Evolutionary conservation across 1,140 invertebrate genomes (phyloP), one percentile per base, ranked within the genome.

Genomic region (Drosophila santomea): DNA sequence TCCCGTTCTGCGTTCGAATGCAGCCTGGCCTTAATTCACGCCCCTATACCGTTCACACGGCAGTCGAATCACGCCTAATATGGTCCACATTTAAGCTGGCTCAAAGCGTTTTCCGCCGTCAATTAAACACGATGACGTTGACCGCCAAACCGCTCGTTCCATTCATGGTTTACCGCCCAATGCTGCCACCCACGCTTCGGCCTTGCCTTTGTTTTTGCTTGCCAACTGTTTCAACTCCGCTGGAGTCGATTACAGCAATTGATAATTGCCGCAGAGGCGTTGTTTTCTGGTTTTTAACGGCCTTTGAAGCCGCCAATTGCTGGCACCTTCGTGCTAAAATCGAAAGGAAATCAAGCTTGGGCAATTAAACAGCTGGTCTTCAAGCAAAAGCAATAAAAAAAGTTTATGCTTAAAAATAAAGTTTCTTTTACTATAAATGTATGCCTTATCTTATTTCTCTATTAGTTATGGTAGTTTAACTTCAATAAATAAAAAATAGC

Each of bases 21-120:
- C 82, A 78, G 47, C 35, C 52, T 78, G 62, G 81, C 83, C 83
- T 89, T 88, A 88, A 83, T 83, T 83, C 67, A 83, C 83, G 84
- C 83, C 83, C 81, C 60, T 88, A 60, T 74, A 47, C 51, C 51
- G 36, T 59, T 58, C 45, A 48, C 75, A 68, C 82, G 74, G 78
- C 78, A 61, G 79, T 80, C 78, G 47, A 52, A 57, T 68, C 79
- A 55, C 71, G 57, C 82, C 83, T 73, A 68, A 83, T 82, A 86
- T 76, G 82, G 82, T 81, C 48, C 45, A 72, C 64, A 58, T 50
- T 71, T 50, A 60, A 72, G 50, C 56, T 57, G 59, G 59, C 50
- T 44, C 32, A 77, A 76, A 76, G 74, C 73, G n/a, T 59, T 76
- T 76, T 23, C 59, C 54, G 39, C 32, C 35, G 56, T 15, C 76